Evolutionary conservation across 2,113 vertebrate genomes (phyloP).

Genomic region (Cyanoliseus patagonus): DNA sequence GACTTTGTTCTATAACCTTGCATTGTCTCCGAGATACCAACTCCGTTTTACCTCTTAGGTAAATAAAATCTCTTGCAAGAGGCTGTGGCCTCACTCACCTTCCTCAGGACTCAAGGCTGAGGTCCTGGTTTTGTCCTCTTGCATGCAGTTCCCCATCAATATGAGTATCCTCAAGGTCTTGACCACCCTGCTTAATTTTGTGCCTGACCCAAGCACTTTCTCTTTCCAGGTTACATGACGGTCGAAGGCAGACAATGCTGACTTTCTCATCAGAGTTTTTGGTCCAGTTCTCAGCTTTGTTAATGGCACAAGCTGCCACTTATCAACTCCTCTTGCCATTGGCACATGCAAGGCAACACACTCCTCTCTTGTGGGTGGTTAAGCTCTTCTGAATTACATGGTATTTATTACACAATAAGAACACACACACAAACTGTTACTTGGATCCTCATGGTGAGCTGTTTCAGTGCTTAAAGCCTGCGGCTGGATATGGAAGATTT

Average conservation of each 20-base stretch:
- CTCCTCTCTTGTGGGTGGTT: not conserved
- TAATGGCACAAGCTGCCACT: not conserved
- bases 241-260: not conserved
- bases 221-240: not conserved
- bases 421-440: not conserved
- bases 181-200: not conserved
- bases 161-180: not conserved
- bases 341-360: rapidly evolving
- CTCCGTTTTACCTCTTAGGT: not conserved
- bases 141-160: not conserved
- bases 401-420: not conserved
- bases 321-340: not conserved
- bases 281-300: not conserved
- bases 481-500: not conserved
- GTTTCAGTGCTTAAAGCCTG: not conserved
- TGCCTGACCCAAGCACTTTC: not conserved
- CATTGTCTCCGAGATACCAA: not conserved
- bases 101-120: not conserved
- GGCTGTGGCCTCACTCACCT: not conserved
- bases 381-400: not conserved
- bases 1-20: not conserved
- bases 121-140: not conserved
- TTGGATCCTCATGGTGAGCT: not conserved
- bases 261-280: not conserved
- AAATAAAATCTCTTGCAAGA: not conserved